Evolutionary conservation across 2,797 vertebrate species (phyloP).

Genomic region (Onychomys torridus): DNA sequence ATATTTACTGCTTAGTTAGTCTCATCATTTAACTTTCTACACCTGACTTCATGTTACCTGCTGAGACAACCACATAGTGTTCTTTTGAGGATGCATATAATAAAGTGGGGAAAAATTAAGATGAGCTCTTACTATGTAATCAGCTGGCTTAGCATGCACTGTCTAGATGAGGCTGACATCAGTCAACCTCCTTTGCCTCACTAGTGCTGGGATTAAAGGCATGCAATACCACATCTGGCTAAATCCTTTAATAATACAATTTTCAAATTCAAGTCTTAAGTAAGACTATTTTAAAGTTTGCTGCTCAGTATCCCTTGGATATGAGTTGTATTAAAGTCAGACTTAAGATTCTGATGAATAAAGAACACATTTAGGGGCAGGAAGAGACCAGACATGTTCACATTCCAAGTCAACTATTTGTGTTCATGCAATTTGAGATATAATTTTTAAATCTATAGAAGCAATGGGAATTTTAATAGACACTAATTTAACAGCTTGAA

Average conservation of each 20-base stretch:
- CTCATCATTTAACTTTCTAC: not conserved
- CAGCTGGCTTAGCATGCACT: not conserved
- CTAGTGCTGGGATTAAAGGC: not conserved
- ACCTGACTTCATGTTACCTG: not conserved
- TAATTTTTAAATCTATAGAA: constrained; percentile 25
- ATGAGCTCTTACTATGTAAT: not conserved
- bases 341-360: constrained; percentile 50
- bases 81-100: not conserved
- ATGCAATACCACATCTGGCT: constrained; percentile 2
- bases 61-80: not conserved
- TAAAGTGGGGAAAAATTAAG: not conserved
- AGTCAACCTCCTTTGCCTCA: not conserved
- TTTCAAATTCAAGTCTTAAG: constrained; percentile 45
- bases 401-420: not conserved
- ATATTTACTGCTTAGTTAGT: not conserved
- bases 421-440: not conserved
- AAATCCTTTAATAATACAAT: not conserved
- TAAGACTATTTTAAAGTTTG: not conserved
- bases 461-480: constrained; percentile 22
- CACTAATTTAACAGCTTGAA: not conserved
- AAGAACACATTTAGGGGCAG: not conserved
- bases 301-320: not conserved
- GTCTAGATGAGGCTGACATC: not conserved
- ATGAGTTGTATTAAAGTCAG: not conserved
- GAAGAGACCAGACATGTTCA: not conserved